phyloP scores from a whole-genome alignment of 2,797 vertebrate species.

The Lindbergichthys nudifrons region DNA sequence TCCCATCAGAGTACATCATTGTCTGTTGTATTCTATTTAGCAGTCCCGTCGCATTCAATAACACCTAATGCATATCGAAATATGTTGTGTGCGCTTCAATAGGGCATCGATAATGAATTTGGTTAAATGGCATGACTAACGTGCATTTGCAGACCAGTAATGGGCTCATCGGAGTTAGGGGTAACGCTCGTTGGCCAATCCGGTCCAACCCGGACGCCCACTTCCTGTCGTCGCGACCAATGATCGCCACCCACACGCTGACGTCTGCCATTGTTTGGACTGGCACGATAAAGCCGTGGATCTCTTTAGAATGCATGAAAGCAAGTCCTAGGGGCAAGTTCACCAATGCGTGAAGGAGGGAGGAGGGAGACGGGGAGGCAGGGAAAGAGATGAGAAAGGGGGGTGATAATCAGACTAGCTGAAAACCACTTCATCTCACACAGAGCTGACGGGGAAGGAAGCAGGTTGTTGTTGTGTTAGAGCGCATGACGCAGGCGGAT shows the following conservation, averaged over 20 bases:
- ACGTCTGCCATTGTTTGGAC: constrained; percentile 63
- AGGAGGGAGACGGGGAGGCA: constrained; percentile 57
- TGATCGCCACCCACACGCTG: constrained; percentile 50
- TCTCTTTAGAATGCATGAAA: constrained; percentile 78
- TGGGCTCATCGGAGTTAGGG: constrained; percentile 52
- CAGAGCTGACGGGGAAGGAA: constrained; percentile 55
- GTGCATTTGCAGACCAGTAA: constrained; percentile 59
- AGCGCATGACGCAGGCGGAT: constrained; percentile 25
- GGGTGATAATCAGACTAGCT: constrained; percentile 67
- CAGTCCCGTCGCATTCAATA: constrained; percentile 54
- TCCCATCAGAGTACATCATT: constrained; percentile 28
- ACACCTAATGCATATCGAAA: constrained; percentile 62
- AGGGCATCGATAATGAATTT: constrained; percentile 75
- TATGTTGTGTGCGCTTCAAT: constrained; percentile 69
- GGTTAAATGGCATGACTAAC: constrained; percentile 76
- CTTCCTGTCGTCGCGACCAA: constrained; percentile 44
- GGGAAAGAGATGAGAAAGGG: constrained; percentile 12
- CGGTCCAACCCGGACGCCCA: constrained; percentile 39
- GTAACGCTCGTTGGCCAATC: constrained; percentile 40
- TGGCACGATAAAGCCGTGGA: constrained; percentile 55
- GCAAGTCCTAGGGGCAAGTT: constrained; percentile 72
- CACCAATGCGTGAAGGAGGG: constrained; percentile 79
- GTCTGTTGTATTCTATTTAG: constrained; percentile 45
- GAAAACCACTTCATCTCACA: constrained; percentile 66
- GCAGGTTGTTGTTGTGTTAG: constrained; percentile 38